phyloP scores from a whole-genome alignment of 1,140 invertebrate species.

The Neodiprion lecontei region DNA sequence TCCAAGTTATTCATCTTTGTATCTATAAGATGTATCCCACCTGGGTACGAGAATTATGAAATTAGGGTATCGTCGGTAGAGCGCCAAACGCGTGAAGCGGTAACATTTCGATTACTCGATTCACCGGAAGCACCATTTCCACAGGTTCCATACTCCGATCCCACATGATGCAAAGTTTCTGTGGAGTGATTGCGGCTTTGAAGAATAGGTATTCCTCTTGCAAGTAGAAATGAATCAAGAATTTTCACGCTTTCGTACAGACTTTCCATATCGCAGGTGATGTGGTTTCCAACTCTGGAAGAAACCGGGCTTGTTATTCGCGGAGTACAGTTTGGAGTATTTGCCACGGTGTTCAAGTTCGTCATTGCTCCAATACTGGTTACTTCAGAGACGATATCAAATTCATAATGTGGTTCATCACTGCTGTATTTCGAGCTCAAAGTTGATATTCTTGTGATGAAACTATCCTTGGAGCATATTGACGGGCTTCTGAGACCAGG shows the following conservation, averaged over 20 bases:
- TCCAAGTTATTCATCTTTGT: too few species aligned
- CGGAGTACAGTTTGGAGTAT: conserved; percentile 26
- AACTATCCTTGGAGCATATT: conserved; percentile 41
- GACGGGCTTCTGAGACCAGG: conserved; percentile 36
- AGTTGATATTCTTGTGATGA: conserved; percentile 37
- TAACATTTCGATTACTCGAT: conserved; percentile 8
- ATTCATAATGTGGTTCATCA: conserved; percentile 41
- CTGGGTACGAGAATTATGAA: conserved; percentile 24
- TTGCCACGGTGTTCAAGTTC: conserved; percentile 22
- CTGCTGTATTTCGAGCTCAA: conserved; percentile 38
- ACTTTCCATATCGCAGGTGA: conserved; percentile 43
- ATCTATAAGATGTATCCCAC: too few species aligned
- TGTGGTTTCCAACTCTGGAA: conserved; percentile 17
- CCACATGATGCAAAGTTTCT: conserved; percentile 6
- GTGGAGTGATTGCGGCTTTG: conserved; percentile 22
- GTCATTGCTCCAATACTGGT: conserved; percentile 33
- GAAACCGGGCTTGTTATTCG: background rate
- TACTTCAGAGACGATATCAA: conserved; percentile 41
- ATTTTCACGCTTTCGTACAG: conserved; percentile 48
- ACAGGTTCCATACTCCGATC: conserved; percentile 15
- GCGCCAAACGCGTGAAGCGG: conserved; percentile 32
- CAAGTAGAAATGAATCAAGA: conserved; percentile 47
- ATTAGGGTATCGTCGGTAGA: conserved; percentile 38
- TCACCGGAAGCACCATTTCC: conserved; percentile 19
- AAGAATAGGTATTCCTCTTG: conserved; percentile 20